These are phyloP conservation scores for Dinomys branickii DNA, from an alignment of 2,113 vertebrate genomes.

Conservation along the genomic window DNA sequence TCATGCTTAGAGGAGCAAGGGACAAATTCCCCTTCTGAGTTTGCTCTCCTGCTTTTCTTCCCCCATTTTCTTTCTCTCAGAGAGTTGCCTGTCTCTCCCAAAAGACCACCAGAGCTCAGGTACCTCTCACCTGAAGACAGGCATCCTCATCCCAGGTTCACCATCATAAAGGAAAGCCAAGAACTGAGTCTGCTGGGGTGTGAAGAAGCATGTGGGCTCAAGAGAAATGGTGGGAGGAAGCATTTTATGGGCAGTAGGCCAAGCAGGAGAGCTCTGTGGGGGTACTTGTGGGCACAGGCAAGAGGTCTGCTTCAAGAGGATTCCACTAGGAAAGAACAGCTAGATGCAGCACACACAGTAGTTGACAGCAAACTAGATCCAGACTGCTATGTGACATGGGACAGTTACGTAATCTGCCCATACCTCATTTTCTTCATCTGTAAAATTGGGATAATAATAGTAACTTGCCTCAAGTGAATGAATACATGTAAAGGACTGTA, in stretches of 20 bases:
- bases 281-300: neutral
- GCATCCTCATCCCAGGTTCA: neutral
- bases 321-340: neutral
- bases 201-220: neutral
- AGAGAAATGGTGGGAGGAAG: neutral
- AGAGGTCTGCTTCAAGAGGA: constrained; percentile 11
- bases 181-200: neutral
- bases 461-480: neutral
- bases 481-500: neutral
- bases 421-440: constrained; percentile 18
- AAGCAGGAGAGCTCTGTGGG: neutral
- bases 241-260: neutral
- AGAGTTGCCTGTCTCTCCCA: neutral
- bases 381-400: neutral
- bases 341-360: neutral
- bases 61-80: neutral
- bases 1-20: neutral
- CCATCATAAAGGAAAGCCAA: neutral
- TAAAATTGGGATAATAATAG: constrained; percentile 47
- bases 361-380: neutral
- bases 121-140: neutral
- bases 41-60: neutral
- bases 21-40: neutral
- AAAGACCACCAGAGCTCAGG: neutral
- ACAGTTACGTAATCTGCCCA: constrained; percentile 6